phyloP scores from a whole-genome alignment of 2,113 vertebrate species.

The Pomatostomus ruficeps region DNA sequence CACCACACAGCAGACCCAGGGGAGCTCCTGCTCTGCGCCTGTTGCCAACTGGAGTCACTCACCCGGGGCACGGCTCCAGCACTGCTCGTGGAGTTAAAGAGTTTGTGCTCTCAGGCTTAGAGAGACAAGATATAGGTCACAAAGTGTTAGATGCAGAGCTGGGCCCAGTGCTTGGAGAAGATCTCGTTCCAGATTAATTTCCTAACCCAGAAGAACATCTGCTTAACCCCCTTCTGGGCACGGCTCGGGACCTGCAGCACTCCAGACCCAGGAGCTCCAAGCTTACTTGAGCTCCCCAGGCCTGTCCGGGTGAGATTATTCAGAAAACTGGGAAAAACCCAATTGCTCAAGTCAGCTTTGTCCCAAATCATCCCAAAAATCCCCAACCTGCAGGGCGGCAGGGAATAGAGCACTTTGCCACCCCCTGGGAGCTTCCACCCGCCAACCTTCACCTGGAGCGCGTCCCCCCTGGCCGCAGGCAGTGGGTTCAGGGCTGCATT shows the following conservation, averaged over 20 bases:
- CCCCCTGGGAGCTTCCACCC: background rate
- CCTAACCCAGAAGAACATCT: background rate
- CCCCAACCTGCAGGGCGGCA: background rate
- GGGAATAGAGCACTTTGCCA: background rate
- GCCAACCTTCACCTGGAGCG: background rate
- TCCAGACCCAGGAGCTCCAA: background rate
- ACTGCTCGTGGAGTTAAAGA: background rate
- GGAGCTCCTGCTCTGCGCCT: rapidly evolving
- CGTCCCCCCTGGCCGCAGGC: background rate
- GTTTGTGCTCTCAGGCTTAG: background rate
- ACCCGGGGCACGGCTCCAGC: background rate
- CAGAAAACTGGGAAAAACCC: background rate
- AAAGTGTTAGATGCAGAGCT: background rate
- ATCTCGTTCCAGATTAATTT: background rate
- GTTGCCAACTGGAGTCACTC: background rate
- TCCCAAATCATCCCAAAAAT: background rate
- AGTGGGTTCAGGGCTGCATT: background rate
- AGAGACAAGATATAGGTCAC: background rate
- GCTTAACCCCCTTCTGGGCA: background rate
- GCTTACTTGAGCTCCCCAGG: background rate
- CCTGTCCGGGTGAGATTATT: rapidly evolving
- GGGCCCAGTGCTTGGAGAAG: background rate
- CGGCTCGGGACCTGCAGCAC: background rate
- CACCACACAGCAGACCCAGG: rapidly evolving
- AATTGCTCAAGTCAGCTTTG: background rate